phyloP scores from a whole-genome alignment of 2,888 invertebrate species.

The Mesorhabditis spiculigera region DNA sequence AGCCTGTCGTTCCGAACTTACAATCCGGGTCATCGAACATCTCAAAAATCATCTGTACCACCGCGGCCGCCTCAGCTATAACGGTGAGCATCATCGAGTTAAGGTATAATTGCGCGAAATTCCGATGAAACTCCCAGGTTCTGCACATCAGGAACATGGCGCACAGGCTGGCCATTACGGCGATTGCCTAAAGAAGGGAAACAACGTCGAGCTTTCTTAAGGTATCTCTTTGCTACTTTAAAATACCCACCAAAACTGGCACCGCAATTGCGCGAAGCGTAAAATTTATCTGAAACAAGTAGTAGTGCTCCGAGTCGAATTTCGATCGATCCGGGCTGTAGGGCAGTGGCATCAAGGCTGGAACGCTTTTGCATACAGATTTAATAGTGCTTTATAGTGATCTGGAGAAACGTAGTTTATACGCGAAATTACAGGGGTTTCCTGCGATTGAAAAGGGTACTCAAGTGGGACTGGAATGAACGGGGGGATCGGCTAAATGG shows the following conservation, averaged over 20 bases:
- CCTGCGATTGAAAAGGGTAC: too few species aligned
- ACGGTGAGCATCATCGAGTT: background rate
- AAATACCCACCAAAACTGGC: too few species aligned
- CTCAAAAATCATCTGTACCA: background rate
- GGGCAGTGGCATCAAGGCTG: background rate
- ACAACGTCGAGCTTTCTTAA: too few species aligned
- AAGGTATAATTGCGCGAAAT: background rate
- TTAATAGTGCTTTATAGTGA: too few species aligned
- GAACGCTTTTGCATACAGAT: background rate
- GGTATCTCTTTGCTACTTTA: too few species aligned
- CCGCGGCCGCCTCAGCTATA: background rate
- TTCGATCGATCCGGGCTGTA: background rate
- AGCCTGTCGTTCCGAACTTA: background rate
- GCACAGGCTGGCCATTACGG: background rate
- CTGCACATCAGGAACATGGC: background rate
- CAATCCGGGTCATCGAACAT: background rate
- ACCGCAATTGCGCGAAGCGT: background rate
- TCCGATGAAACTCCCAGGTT: background rate
- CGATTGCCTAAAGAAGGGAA: too few species aligned
- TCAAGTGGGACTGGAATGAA: too few species aligned
- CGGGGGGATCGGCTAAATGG: too few species aligned
- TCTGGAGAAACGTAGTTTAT: too few species aligned
- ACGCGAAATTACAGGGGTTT: too few species aligned
- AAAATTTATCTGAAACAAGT: background rate
- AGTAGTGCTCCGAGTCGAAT: background rate